Percentiles rank a stretch among this genome's conserved stretches.
These are phyloP conservation scores for Patiria miniata DNA, from an alignment of 35 echinoderm and acorn worm genomes.

Conservation along the genomic window DNA sequence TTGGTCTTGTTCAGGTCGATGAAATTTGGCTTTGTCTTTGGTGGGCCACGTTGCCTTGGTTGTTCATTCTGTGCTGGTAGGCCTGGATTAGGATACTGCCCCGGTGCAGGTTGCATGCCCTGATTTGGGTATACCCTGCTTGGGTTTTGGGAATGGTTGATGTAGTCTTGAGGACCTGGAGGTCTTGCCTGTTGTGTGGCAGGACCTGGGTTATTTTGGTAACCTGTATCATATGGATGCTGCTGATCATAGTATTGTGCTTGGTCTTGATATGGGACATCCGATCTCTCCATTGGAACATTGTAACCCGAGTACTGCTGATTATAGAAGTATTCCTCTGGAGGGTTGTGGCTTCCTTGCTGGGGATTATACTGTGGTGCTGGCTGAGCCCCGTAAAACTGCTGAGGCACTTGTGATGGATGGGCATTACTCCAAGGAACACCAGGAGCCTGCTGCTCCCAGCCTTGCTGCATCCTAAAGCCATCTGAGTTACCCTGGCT, in stretches of 20 bases:
- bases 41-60: background rate
- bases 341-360: constrained; percentile 7
- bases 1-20: constrained; percentile 77
- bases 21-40: constrained; percentile 72
- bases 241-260: constrained; percentile 13
- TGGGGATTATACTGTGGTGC: background rate
- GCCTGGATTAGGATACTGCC: background rate
- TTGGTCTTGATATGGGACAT: constrained; percentile 4
- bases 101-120: background rate
- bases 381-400: background rate
- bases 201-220: background rate
- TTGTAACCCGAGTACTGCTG: background rate
- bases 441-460: background rate
- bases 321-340: constrained; percentile 1
- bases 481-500: background rate
- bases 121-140: background rate
- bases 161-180: background rate
- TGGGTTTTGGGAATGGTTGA: background rate
- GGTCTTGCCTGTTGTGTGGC: background rate
- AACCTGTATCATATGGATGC: background rate
- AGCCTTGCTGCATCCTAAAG: background rate
- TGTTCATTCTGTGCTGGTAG: constrained; percentile 14
- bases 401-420: background rate
- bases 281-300: background rate
- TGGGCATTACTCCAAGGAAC: background rate